Evolutionary conservation across 1,140 invertebrate genomes (phyloP).

Genomic region (Lepidurus packardi): DNA sequence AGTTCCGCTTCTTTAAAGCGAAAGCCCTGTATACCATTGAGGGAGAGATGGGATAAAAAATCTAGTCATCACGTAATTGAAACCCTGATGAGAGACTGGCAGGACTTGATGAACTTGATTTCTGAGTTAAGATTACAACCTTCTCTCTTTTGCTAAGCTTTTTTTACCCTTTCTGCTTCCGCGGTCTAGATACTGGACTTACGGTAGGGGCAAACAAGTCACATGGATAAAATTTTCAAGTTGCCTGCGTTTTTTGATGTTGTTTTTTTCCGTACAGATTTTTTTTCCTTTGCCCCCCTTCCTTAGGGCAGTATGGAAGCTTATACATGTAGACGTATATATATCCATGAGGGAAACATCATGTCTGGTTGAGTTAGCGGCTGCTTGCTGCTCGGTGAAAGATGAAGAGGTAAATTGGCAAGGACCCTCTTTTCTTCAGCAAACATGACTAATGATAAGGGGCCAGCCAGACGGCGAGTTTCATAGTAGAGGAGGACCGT

Average conservation of each 20-base stretch:
- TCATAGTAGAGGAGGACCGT: background rate
- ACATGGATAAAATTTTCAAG: background rate
- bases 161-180: too few relatives aligned
- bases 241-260: background rate
- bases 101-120: background rate
- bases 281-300: background rate
- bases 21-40: background rate
- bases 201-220: too few relatives aligned
- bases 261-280: background rate
- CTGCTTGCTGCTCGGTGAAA: slow-evolving; percentile 7
- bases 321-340: too few relatives aligned
- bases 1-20: background rate
- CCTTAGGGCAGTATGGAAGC: too few relatives aligned
- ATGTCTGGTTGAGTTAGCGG: slow-evolving; percentile 14
- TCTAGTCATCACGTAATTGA: background rate
- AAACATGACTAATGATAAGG: slow-evolving; percentile 14
- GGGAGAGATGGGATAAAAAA: background rate
- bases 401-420: slow-evolving; percentile 21
- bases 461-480: background rate
- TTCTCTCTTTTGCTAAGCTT: too few relatives aligned
- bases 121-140: background rate
- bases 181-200: too few relatives aligned
- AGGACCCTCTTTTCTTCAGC: slow-evolving; percentile 21
- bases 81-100: background rate
- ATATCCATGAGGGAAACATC: slow-evolving; percentile 11